A percentile compares a stretch with the other conserved stretches of the same genome.
Conservation (phyloP, 2,113 vertebrate genomes). For the Erinaceus europaeus region DNA sequence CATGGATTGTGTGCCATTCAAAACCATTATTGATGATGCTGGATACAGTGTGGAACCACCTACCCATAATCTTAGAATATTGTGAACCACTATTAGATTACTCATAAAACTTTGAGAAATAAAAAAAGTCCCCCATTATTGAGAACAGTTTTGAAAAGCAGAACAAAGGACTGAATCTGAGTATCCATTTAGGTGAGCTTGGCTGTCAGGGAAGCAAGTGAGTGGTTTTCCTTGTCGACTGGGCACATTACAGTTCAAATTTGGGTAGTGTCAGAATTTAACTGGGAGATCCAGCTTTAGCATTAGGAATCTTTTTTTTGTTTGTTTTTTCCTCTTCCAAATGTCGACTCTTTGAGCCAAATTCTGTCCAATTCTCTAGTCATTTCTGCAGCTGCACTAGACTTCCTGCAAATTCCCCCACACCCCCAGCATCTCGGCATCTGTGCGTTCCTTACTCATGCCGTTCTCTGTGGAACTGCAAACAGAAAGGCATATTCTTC, state of each 20-base stretch:
- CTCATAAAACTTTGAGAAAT: too few relatives aligned
- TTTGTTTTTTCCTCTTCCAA: background rate
- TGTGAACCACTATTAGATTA: too few relatives aligned
- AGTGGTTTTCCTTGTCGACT: background rate
- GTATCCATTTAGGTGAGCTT: background rate
- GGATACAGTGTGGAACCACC: too few relatives aligned
- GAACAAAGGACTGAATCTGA: background rate
- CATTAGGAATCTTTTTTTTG: background rate
- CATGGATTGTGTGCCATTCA: background rate
- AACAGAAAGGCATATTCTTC: slow-evolving; percentile 33
- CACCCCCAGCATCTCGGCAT: background rate
- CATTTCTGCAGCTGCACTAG: background rate
- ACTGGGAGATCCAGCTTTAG: background rate
- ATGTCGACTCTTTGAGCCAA: background rate
- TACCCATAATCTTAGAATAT: too few relatives aligned
- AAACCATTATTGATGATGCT: too few relatives aligned
- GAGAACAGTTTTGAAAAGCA: background rate
- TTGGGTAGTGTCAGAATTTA: background rate
- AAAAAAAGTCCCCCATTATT: too few relatives aligned
- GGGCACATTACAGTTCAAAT: background rate
- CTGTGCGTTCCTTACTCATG: slow-evolving; percentile 34
- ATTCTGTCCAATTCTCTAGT: background rate
- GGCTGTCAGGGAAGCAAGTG: background rate
- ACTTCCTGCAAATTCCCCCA: background rate
- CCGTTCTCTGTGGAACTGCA: slow-evolving; percentile 41